Base-by-base conservation (phyloP, 2,888 invertebrate species). In the Patella pellucida region DNA sequence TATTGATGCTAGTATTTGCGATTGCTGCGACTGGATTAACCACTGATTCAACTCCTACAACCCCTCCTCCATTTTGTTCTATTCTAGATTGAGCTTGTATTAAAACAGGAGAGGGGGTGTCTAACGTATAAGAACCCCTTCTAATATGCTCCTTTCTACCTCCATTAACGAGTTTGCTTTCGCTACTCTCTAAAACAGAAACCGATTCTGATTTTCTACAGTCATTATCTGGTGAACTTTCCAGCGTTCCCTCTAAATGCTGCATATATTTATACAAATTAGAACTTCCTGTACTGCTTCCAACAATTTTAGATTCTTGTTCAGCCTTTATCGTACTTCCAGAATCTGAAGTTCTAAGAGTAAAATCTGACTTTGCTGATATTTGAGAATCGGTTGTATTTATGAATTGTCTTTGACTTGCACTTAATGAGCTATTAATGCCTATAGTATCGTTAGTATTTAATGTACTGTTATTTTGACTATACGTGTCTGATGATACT, bases 61-160 rank as follows among this genome's bases (percentile, higher is more conserved):
- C 73, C 67, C 15, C 31, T 41, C 50, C 75, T 54, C 62, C 70
- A 14, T 50, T 54, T 27, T 69, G 68, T 15, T 19, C 19, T 12
- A 52, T 52, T 52, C 52, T 41, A 52, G 52, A 71, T 15, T 78
- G 73, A 19, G 81, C 78, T 23, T 75, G 72, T 15, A 87, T 72
- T 12, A 96, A 92, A 79, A 94, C 94, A 0, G 95, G 95, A 86
- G 96, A 95, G 0, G 96, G 96, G 31, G 93, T 92, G 0, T 95
- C 94, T 70, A 96, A 90, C 0, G 95, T 95, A 86, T 96, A 96
- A 0, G 96, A 96, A 79, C 94, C 94, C 85, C 95, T 95, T 72
- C 96, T 92, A 15, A 94, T 92, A 74, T 87, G 86, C 50, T 56
- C 76, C 62, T 51, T 54, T 12, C 19, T 31, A n/a, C 50, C 62